Base-by-base conservation (phyloP, 2,797 vertebrate genomes). In the Sciaenops ocellatus region DNA sequence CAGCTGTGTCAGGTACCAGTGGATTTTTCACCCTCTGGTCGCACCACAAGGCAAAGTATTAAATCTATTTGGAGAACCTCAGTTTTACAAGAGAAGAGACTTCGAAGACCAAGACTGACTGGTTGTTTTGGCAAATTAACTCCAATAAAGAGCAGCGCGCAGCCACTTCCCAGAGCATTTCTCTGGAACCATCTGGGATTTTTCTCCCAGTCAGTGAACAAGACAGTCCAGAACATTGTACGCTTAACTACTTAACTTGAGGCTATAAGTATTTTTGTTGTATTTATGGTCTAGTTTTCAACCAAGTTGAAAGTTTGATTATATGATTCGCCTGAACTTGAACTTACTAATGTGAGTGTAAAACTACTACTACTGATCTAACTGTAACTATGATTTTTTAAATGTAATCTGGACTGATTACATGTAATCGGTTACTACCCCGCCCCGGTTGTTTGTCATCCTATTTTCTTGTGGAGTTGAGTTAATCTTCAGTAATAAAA, bases 401-500 rank as follows among this genome's bases (percentile, higher is more conserved):
- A 28, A 28, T 30, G 30, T 34, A 38, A 38, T 38, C 34, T 38
- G 34, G 34, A 8, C 34, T 34, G 34, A 9, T 34, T 34, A 34
- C 34, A 34, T 34, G 34, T 34, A 34, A 8, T 8, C 7, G 34
- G 34, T 8, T 34, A 34, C 34, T 34, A 34, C 34, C 7, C 34
- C 34, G 9, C 34, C 34, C 34, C 1, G 8, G 7, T 34, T 34
- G 7, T 34, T 34, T 34, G 34, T 34, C 34, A 34, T 55, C 55
- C 24, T 8, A 51, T 70, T 6, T 41, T 74, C 9, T 7, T 38
- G 26, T 50, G 55, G 28, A n/a, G n/a, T n/a, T n/a, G n/a, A n/a
- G n/a, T n/a, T 41, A 69, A 38, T 75, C 28, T 24, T 54, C 5
- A 67, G 69, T 48, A 18, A 55, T 55, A n/a, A 71, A 85, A 74